Evolutionary conservation across 2,797 vertebrate genomes (phyloP).

Genomic region (Myotis pilosus): DNA sequence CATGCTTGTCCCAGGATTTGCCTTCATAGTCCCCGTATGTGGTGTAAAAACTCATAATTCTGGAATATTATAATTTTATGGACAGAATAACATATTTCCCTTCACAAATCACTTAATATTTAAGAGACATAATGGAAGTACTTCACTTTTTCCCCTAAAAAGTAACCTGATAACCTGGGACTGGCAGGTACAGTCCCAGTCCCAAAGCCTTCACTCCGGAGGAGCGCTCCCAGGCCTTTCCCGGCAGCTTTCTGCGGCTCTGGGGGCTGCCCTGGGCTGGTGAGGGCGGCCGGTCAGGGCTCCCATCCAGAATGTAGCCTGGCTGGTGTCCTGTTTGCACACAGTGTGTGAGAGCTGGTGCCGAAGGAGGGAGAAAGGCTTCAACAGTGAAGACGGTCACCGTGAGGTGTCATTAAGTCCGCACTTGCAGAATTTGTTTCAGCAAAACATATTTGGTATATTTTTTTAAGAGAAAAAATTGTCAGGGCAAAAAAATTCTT

Average conservation of each 20-base stretch:
- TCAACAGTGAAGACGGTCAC: background rate
- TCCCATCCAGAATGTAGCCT: background rate
- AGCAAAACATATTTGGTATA: background rate
- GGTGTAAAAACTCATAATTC: background rate
- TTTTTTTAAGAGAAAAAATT: background rate
- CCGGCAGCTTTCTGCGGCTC: background rate
- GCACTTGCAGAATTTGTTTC: background rate
- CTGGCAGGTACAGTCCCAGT: background rate
- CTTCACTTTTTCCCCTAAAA: background rate
- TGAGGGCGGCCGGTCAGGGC: accelerated
- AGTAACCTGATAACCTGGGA: background rate
- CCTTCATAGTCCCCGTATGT: background rate
- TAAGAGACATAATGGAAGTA: background rate
- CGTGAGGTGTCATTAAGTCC: background rate
- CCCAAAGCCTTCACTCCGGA: background rate
- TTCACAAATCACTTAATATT: background rate
- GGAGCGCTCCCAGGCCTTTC: background rate
- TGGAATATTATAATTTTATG: background rate
- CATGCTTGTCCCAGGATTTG: background rate
- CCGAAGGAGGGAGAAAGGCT: background rate
- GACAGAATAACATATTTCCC: background rate
- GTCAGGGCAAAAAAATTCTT: background rate
- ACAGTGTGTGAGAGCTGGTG: background rate
- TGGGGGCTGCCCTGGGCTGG: background rate
- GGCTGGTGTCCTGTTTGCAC: background rate